Evolutionary conservation across 1,140 invertebrate genomes (phyloP).

Genomic region (Gonioctena quinquepunctata): DNA sequence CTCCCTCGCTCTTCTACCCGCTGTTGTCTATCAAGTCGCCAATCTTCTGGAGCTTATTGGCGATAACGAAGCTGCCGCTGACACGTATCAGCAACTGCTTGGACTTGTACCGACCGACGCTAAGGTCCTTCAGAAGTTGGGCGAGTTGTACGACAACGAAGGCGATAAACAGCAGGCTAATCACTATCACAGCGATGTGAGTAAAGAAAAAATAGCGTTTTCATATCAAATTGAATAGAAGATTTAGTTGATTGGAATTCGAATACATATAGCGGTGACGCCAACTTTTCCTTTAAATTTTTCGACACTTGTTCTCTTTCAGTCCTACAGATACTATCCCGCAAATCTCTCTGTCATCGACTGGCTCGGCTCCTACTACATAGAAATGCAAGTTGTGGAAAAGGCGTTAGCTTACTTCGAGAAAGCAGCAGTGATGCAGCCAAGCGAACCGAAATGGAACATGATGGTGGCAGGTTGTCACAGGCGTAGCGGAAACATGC

Average conservation of each 20-base stretch:
- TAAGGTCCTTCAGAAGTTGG: slow-evolving; percentile 78
- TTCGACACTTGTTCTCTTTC: slow-evolving; percentile 40
- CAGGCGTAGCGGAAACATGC: slow-evolving; percentile 78
- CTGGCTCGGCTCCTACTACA: slow-evolving; percentile 90
- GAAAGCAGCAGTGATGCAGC: slow-evolving; percentile 84
- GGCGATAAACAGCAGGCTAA: slow-evolving; percentile 92
- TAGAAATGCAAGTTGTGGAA: slow-evolving; percentile 85
- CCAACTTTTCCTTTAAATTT: no score
- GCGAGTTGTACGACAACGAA: slow-evolving; percentile 80
- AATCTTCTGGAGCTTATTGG: slow-evolving; percentile 76
- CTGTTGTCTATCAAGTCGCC: slow-evolving; percentile 87
- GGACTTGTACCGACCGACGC: slow-evolving; percentile 85
- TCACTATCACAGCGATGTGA: slow-evolving; percentile 88
- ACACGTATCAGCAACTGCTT: slow-evolving; percentile 85
- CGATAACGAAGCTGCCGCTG: slow-evolving; percentile 77
- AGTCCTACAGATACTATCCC: slow-evolving; percentile 88
- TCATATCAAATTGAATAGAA: no score
- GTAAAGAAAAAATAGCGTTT: no score
- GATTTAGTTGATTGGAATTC: no score
- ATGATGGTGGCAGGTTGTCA: slow-evolving; percentile 85
- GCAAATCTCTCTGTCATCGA: slow-evolving; percentile 88
- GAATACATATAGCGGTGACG: no score
- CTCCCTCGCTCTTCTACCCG: slow-evolving; percentile 64
- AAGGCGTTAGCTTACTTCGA: slow-evolving; percentile 90
- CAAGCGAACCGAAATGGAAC: slow-evolving; percentile 82